Percentiles rank a stretch among this genome's conserved stretches.
These are phyloP conservation scores for Clistopyga incitator DNA, from an alignment of 2,888 invertebrate species.

Conservation along the genomic window DNA sequence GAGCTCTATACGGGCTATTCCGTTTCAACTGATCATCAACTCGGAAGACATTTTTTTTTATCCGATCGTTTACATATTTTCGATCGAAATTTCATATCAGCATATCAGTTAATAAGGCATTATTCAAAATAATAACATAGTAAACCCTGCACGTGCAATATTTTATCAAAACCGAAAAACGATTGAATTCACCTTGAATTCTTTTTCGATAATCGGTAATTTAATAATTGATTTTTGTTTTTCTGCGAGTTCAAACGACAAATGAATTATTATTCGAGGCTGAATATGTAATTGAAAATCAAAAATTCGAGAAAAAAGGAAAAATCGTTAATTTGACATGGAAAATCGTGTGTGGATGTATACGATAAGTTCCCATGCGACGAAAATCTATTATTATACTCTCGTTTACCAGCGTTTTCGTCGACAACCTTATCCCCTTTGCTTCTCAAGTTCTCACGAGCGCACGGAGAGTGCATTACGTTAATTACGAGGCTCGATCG, in stretches of 20 bases:
- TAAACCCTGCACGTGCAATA: not conserved
- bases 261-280: no score
- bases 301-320: not conserved
- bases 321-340: not conserved
- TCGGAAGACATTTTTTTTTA: not conserved
- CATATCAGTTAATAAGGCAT: not conserved
- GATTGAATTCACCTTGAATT: not conserved
- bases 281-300: not conserved
- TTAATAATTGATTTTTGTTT: no score
- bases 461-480: conserved; percentile 26
- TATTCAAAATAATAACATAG: not conserved
- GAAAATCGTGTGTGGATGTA: not conserved
- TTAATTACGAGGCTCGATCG: conserved; percentile 50
- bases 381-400: conserved; percentile 19
- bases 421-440: conserved; percentile 22
- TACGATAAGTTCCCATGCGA: not conserved
- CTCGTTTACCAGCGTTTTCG: conserved; percentile 27
- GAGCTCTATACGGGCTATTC: conserved; percentile 10
- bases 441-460: conserved; percentile 45
- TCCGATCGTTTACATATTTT: not conserved
- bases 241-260: no score
- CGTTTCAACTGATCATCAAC: not conserved
- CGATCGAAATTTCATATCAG: not conserved
- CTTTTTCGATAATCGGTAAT: not conserved
- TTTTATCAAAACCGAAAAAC: not conserved